phyloP scores from a whole-genome alignment of 2,113 vertebrate genomes.

The Melospiza georgiana region DNA sequence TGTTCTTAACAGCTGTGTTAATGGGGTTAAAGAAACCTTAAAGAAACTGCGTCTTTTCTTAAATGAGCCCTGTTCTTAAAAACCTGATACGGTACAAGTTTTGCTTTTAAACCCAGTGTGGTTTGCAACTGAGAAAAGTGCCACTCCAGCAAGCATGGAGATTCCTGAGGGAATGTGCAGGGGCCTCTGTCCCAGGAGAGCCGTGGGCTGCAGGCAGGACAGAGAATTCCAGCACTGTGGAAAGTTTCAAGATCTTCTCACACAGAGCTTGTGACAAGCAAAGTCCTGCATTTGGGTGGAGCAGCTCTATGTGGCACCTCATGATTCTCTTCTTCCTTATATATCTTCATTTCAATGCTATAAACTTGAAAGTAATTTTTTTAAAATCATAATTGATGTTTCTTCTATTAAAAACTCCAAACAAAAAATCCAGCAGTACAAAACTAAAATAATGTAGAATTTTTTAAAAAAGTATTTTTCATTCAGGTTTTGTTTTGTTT shows the following conservation, averaged over 20 bases:
- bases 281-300: not conserved
- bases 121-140: not conserved
- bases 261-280: not conserved
- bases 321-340: not conserved
- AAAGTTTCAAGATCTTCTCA: not conserved
- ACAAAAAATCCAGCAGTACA: accelerated
- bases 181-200: not conserved
- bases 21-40: constrained; percentile 66
- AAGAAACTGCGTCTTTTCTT: constrained; percentile 61
- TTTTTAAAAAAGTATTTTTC: not conserved
- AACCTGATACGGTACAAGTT: not conserved
- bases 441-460: accelerated
- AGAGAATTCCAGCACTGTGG: accelerated
- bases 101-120: not conserved
- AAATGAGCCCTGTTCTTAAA: constrained; percentile 28
- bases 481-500: not conserved
- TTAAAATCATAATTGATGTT: not conserved
- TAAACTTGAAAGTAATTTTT: not conserved
- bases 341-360: not conserved
- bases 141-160: not conserved
- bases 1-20: constrained; percentile 67
- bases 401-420: not conserved
- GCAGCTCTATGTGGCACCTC: not conserved
- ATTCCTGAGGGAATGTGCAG: accelerated
- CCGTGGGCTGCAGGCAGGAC: not conserved